These are phyloP conservation scores for Montipora foliosa DNA, from an alignment of 64 coral and sea anemone species.

Conservation along the genomic window DNA sequence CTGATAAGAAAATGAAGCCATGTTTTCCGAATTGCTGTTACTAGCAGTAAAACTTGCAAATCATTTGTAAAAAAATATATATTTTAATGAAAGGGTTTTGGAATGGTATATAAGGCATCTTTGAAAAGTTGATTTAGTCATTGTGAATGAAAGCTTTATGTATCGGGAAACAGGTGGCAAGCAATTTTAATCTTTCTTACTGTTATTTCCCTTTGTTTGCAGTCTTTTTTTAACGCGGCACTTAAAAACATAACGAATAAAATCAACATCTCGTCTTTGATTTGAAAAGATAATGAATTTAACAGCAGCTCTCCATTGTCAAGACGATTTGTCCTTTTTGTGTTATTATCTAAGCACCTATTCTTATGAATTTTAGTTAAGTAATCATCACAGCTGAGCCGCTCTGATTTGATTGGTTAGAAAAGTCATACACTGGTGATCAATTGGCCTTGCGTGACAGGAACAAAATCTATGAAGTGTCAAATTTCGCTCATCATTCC, in stretches of 20 bases:
- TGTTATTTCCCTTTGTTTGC: no score
- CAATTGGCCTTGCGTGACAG: constrained; percentile 35
- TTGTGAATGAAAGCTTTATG: no score
- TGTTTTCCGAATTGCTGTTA: not conserved
- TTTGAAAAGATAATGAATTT: not conserved
- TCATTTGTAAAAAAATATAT: not conserved
- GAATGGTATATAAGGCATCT: no score
- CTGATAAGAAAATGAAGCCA: not conserved
- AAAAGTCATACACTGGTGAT: not conserved
- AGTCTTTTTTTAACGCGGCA: no score
- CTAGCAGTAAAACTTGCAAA: not conserved
- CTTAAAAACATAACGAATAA: no score
- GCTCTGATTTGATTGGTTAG: not conserved
- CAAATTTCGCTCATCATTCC: constrained; percentile 5
- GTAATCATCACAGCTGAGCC: not conserved
- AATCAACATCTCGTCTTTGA: not conserved
- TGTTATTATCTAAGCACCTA: not conserved
- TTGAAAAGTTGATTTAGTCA: no score
- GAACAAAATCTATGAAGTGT: constrained; percentile 2
- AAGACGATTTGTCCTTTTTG: constrained; percentile 12
- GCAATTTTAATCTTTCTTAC: not conserved
- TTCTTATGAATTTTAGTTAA: not conserved
- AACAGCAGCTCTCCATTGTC: not conserved
- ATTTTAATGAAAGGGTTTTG: not conserved
- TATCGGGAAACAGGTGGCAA: not conserved